phyloP scores from a whole-genome alignment of 2,888 invertebrate species.

The Choristoneura rosaceana region DNA sequence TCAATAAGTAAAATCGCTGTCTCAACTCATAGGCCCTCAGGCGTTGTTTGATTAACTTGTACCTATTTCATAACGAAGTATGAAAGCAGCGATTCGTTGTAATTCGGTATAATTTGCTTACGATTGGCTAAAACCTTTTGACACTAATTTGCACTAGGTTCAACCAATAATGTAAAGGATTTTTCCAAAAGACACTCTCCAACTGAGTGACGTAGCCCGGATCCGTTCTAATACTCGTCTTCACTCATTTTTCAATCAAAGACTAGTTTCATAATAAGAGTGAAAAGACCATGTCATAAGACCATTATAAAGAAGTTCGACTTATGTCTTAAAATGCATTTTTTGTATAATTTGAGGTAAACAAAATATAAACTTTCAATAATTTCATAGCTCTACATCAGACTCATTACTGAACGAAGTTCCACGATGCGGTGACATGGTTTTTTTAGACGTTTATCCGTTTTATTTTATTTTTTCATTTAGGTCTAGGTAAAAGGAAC shows the following conservation, averaged over 20 bases:
- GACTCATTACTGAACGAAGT: slow-evolving; percentile 34
- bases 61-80: neutral
- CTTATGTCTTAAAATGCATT: neutral
- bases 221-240: neutral
- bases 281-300: too few species aligned
- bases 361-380: neutral
- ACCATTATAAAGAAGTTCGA: too few species aligned
- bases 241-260: neutral
- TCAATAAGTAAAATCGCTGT: slow-evolving; percentile 42
- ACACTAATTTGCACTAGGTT: neutral
- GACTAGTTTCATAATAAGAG: too few species aligned
- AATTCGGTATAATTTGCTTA: neutral
- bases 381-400: neutral
- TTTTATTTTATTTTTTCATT: neutral
- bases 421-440: slow-evolving; percentile 35
- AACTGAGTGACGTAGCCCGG: slow-evolving; percentile 4
- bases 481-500: too few species aligned
- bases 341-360: neutral
- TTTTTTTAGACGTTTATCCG: slow-evolving; percentile 1
- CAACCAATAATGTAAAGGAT: neutral
- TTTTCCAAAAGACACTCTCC: neutral
- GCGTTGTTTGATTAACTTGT: slow-evolving; percentile 14
- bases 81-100: neutral
- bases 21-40: slow-evolving; percentile 25
- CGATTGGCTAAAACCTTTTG: slow-evolving; percentile 13